phyloP scores from a whole-genome alignment of 2,113 vertebrate species.

The Ciconia maguari region DNA sequence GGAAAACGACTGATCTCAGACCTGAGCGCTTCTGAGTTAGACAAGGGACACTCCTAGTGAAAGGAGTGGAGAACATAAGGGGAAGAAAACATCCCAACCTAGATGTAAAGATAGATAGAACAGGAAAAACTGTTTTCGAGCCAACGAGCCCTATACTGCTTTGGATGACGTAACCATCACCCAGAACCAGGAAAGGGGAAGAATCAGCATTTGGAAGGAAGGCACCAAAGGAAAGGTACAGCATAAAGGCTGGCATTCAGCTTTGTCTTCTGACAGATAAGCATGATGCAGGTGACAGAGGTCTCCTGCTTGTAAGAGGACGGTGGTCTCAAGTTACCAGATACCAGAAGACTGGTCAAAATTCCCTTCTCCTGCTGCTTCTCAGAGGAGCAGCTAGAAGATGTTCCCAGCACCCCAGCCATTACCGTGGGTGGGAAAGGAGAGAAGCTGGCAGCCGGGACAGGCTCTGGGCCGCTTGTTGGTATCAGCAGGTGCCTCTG shows the following conservation, averaged over 20 bases:
- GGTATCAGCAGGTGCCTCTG: constrained; percentile 28
- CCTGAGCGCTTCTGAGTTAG: background rate
- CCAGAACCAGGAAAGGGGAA: background rate
- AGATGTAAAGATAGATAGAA: constrained; percentile 12
- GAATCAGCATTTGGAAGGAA: background rate
- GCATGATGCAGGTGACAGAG: background rate
- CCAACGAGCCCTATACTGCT: background rate
- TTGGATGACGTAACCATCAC: background rate
- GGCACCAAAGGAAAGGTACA: background rate
- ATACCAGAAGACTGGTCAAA: background rate
- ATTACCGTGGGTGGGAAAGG: background rate
- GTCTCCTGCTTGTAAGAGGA: background rate
- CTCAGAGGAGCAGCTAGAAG: fast-evolving
- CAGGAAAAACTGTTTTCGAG: constrained; percentile 32
- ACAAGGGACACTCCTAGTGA: constrained; percentile 28
- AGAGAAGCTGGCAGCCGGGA: background rate
- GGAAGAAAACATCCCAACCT: constrained; percentile 49
- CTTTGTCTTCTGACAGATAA: constrained; percentile 37
- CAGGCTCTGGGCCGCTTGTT: background rate
- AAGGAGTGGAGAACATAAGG: constrained; percentile 6
- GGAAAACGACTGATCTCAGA: background rate
- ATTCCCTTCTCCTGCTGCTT: background rate
- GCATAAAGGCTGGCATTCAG: constrained; percentile 29
- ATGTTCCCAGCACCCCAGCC: background rate
- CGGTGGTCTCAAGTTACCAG: background rate